Conservation (phyloP, 2,113 vertebrate genomes). For the Xiphorhynchus elegans region DNA sequence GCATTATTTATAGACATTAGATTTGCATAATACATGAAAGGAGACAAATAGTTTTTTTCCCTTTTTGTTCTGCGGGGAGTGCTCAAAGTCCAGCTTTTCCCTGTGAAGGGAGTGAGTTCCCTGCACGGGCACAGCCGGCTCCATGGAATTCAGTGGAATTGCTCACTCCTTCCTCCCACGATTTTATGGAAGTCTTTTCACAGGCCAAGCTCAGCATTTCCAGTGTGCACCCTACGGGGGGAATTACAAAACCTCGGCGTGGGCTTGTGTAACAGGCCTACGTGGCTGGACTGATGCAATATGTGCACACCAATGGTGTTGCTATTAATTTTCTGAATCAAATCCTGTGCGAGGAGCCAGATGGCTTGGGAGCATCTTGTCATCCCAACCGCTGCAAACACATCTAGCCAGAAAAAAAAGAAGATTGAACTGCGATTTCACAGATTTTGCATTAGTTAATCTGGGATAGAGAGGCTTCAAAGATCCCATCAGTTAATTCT, state of each 20-base stretch:
- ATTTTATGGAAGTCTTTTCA: not conserved
- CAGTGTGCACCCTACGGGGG: not conserved
- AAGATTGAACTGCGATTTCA: constrained; percentile 75
- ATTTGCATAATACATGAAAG: constrained; percentile 51
- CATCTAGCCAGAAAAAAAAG: constrained; percentile 51
- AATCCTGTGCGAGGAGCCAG: constrained; percentile 64
- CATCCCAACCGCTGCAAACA: constrained; percentile 62
- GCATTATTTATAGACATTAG: constrained; percentile 11
- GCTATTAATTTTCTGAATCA: constrained; percentile 70
- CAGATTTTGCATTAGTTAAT: constrained; percentile 81
- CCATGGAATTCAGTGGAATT: rapidly evolving
- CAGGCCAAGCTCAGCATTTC: not conserved
- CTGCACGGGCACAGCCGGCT: not conserved
- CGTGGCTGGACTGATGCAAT: constrained; percentile 54
- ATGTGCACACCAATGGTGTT: constrained; percentile 62
- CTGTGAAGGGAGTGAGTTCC: rapidly evolving
- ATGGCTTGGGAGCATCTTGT: constrained; percentile 70
- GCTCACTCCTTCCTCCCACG: not conserved
- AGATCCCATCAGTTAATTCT: constrained; percentile 78
- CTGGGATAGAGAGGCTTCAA: constrained; percentile 76
- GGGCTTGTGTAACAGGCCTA: constrained; percentile 58
- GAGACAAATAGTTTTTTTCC: not conserved
- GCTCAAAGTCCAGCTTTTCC: not conserved
- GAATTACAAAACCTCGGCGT: constrained; percentile 10
- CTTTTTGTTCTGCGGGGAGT: not conserved